Conservation (phyloP, 1,140 invertebrate species). For the Neodiprion virginianus region DNA sequence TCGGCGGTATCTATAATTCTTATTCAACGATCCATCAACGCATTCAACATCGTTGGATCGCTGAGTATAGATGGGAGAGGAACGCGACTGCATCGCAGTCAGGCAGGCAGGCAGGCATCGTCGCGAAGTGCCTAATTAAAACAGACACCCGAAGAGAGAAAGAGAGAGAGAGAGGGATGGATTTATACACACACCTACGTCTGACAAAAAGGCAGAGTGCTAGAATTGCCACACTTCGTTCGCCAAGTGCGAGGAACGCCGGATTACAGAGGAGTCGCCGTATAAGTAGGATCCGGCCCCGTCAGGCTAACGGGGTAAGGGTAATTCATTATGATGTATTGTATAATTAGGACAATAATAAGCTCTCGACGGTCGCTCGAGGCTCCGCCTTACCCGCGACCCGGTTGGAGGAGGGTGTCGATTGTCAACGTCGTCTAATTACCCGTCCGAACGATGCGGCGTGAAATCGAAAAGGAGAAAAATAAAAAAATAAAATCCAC, state of each 20-base stretch:
- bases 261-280: conserved; percentile 15
- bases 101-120: conserved; percentile 39
- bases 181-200: conserved; percentile 14
- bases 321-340: conserved; percentile 54
- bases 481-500: too few relatives aligned
- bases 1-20: conserved; percentile 54
- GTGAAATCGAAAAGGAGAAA: too few relatives aligned
- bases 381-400: conserved; percentile 46
- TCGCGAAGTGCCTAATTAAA: conserved; percentile 62
- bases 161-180: neutral
- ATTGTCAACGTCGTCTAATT: neutral
- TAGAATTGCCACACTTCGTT: conserved; percentile 61
- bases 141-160: conserved; percentile 53
- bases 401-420: neutral
- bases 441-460: neutral
- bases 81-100: conserved; percentile 19
- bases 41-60: conserved; percentile 52
- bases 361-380: conserved; percentile 47
- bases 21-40: conserved; percentile 58
- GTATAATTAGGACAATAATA: conserved; percentile 64
- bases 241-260: conserved; percentile 55
- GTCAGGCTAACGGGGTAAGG: neutral
- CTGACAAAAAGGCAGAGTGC: conserved; percentile 56
- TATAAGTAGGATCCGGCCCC: too few relatives aligned
- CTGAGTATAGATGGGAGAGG: conserved; percentile 46